Conservation (phyloP, 64 coral and sea anemone genomes). For the Montipora sp. region DNA sequence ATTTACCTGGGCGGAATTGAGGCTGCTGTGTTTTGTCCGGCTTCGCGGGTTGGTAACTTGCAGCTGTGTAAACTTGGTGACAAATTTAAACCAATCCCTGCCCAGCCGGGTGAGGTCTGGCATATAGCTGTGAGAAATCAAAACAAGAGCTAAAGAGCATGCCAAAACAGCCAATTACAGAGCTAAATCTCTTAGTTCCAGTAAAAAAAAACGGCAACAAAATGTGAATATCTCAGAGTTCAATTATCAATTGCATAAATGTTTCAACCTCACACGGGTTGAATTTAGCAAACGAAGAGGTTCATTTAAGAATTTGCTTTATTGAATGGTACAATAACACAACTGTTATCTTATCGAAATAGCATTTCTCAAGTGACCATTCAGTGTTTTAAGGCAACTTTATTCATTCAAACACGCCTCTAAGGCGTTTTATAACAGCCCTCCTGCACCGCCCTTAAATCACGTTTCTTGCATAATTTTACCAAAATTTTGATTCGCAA, state of each 20-base stretch:
- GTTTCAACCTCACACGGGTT: background rate
- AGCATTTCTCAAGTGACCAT: background rate
- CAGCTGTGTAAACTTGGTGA: slow-evolving; percentile 99
- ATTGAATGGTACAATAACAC: background rate
- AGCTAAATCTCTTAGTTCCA: background rate
- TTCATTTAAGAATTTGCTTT: background rate
- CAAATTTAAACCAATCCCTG: slow-evolving; percentile 95
- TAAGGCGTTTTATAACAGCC: background rate
- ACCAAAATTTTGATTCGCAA: background rate
- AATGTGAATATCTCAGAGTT: background rate
- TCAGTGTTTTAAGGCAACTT: background rate
- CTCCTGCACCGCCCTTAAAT: background rate
- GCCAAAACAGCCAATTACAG: slow-evolving; percentile 55
- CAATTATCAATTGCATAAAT: background rate
- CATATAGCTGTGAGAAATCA: slow-evolving; percentile 84
- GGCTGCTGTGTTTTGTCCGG: slow-evolving; percentile 88
- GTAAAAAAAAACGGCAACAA: background rate
- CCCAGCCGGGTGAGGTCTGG: slow-evolving; percentile 58
- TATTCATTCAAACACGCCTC: background rate
- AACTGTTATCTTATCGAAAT: background rate
- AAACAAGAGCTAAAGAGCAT: slow-evolving; percentile 59
- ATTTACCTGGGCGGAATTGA: slow-evolving; percentile 59
- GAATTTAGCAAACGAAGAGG: background rate
- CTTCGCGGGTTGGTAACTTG: slow-evolving; percentile 60
- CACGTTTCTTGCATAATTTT: background rate